Evolutionary conservation across 2,888 invertebrate species (phyloP), one percentile per base, ranked within the genome.

Genomic region (Drosophila lutescens): DNA sequence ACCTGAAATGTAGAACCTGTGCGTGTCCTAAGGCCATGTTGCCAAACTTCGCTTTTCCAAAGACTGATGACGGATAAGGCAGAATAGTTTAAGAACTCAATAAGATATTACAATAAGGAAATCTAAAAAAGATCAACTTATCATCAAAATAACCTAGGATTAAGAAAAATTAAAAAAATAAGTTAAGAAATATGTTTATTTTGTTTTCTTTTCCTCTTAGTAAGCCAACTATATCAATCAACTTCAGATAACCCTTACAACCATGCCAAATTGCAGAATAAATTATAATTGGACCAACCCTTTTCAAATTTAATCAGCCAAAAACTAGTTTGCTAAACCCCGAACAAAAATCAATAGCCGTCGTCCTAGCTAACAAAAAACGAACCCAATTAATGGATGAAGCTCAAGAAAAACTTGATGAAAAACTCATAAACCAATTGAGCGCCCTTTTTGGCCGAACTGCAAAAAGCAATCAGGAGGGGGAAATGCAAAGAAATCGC

Each of bases 401-500:
- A 41, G 26, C 40, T 36, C 7, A 8, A 23, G 49, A 15, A 55
- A 56, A 57, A 68, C 20, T 50, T 51, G 38, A 57, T 55, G 67
- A 62, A 56, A 62, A 75, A 73, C 54, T 65, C 54, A 74, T 69
- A 68, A 70, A 59, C 50, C 55, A 59, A 73, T 58, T 63, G 60
- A 12, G 43, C 43, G 20, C 65, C 32, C 50, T 41, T 50, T 50
- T 41, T 43, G 43, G 38, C 26, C 23, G 32, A 53, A 43, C 34
- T 54, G 46, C 44, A 46, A 43, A 34, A 34, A 23, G 47, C 36
- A 43, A 57, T 50, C 34, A 36, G 12, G 53, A 17, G 47, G 36
- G 40, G 51, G 49, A 49, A 46, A 40, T 47, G 56, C 66, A 53
- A 59, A 34, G 63, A 56, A 55, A 53, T 57, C 36, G 20, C 47